These are phyloP conservation scores for Palythoa heliodiscus DNA, from an alignment of 92 coral and sea anemone genomes.

Conservation along the genomic window DNA sequence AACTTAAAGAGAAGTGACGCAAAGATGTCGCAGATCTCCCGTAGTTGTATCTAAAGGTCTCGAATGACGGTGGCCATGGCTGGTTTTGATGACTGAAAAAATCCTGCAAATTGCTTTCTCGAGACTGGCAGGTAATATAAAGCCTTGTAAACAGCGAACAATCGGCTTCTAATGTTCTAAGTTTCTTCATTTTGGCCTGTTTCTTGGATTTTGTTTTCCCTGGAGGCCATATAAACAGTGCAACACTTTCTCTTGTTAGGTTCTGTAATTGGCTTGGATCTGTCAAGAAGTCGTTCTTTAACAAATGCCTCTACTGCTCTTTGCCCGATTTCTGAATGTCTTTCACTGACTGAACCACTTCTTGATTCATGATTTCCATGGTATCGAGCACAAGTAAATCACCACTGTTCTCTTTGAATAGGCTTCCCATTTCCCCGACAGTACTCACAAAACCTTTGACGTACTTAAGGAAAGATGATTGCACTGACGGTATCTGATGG, in stretches of 20 bases:
- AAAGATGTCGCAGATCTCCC: no score
- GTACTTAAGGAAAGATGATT: conserved; percentile 39
- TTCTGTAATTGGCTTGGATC: conserved; percentile 50
- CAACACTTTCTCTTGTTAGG: conserved; percentile 51
- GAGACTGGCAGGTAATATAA: conserved; percentile 55
- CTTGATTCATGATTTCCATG: conserved; percentile 45
- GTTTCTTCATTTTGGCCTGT: conserved; percentile 45
- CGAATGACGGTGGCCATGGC: conserved; percentile 45
- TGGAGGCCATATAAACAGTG: conserved; percentile 46
- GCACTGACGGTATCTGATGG: conserved; percentile 44
- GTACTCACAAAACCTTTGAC: conserved; percentile 29
- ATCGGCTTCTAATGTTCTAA: conserved; percentile 50
- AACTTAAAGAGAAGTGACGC: no score
- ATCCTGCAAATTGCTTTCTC: conserved; percentile 44
- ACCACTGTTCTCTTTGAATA: conserved; percentile 52
- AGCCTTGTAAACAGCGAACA: conserved; percentile 51
- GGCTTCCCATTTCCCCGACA: conserved; percentile 62
- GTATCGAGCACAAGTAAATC: conserved; percentile 62
- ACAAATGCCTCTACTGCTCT: no score
- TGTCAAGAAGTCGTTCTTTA: conserved; percentile 42
- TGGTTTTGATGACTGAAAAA: conserved; percentile 54
- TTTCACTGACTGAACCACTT: conserved; percentile 51
- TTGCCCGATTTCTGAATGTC: conserved; percentile 51
- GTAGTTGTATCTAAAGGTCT: no score
- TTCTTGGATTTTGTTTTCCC: conserved; percentile 44